phyloP scores from a whole-genome alignment of 1,140 invertebrate species.

The Theocolax elegans region DNA sequence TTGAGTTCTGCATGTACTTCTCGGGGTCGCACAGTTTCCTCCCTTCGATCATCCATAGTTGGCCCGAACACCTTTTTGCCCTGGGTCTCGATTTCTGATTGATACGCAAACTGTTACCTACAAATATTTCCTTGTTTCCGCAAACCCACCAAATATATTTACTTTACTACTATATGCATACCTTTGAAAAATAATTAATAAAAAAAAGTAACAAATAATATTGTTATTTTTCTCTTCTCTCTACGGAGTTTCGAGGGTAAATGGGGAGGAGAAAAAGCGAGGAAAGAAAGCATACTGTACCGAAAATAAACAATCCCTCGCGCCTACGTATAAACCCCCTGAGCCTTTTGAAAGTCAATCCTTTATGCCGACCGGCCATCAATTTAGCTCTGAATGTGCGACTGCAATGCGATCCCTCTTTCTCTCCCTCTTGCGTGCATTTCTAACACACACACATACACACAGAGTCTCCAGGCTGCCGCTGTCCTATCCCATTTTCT shows the following conservation, averaged over 20 bases:
- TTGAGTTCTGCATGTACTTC: too few species aligned
- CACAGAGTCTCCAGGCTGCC: too few species aligned
- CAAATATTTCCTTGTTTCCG: too few species aligned
- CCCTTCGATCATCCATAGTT: too few species aligned
- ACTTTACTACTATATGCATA: too few species aligned
- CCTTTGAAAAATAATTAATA: too few species aligned
- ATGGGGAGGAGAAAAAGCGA: not conserved
- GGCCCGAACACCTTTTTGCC: too few species aligned
- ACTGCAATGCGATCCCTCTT: slow-evolving; percentile 23
- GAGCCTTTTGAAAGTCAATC: slow-evolving; percentile 32
- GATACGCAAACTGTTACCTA: too few species aligned
- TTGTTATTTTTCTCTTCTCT: not conserved
- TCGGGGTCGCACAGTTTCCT: too few species aligned
- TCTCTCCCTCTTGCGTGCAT: not conserved
- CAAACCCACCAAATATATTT: too few species aligned
- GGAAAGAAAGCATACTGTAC: not conserved
- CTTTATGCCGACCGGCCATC: slow-evolving; percentile 27
- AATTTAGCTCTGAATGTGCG: slow-evolving; percentile 27
- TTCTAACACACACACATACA: not conserved
- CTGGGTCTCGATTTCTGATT: too few species aligned
- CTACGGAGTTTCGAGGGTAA: not conserved
- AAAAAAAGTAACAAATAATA: not conserved
- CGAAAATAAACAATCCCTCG: slow-evolving; percentile 8
- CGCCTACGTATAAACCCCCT: not conserved
- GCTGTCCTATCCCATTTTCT: too few species aligned